Conservation (phyloP, 2,888 invertebrate species). For the Epistrophe grossulariae region DNA sequence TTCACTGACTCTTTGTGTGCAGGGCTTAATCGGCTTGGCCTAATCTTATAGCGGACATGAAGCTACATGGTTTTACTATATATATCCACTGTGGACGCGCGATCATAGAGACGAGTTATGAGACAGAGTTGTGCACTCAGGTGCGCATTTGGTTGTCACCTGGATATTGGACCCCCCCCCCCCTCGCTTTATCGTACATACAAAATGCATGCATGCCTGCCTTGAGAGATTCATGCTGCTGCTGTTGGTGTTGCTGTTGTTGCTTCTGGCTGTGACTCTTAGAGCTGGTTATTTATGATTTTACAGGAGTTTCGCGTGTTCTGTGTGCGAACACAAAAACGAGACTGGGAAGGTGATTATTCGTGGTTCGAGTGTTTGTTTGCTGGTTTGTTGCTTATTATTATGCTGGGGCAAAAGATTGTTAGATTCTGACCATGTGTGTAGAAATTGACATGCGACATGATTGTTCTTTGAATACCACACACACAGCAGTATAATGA, state of each 20-base stretch:
- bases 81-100: slow-evolving; percentile 34
- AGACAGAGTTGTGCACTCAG: slow-evolving; percentile 58
- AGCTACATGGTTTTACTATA: slow-evolving; percentile 66
- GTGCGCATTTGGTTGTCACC: slow-evolving; percentile 66
- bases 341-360: slow-evolving; percentile 23
- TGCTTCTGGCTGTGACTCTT: slow-evolving; percentile 8
- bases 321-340: slow-evolving; percentile 2
- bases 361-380: slow-evolving; percentile 43
- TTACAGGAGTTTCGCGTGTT: slow-evolving; percentile 69
- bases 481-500: slow-evolving; percentile 47
- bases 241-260: neutral
- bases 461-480: slow-evolving; percentile 64
- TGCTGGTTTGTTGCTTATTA: slow-evolving; percentile 33
- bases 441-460: slow-evolving; percentile 66
- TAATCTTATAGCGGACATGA: slow-evolving; percentile 69
- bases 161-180: slow-evolving; percentile 24
- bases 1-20: slow-evolving; percentile 11
- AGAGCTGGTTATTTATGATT: slow-evolving; percentile 68
- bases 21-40: slow-evolving; percentile 53
- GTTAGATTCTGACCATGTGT: slow-evolving; percentile 49
- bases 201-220: slow-evolving; percentile 9
- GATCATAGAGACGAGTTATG: slow-evolving; percentile 58
- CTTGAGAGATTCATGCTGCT: slow-evolving; percentile 15
- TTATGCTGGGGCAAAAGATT: slow-evolving; percentile 28
- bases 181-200: neutral